Base-by-base conservation (phyloP, 2,888 invertebrate genomes). In the Galeopsomyia nigrocyanea region DNA sequence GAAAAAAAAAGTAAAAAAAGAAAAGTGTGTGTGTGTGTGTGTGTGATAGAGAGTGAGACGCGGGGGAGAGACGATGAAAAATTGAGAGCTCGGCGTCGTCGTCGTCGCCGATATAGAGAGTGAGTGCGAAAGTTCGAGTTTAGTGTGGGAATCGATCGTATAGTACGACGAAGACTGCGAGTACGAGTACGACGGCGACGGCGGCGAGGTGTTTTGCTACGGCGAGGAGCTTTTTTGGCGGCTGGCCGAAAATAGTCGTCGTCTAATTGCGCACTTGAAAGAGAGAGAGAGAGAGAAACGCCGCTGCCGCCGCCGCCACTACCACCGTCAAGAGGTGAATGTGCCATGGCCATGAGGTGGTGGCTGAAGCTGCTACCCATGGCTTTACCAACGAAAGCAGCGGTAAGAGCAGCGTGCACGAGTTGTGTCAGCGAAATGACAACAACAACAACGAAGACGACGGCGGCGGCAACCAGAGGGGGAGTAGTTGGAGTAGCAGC, bases 81-180 rank as follows among this genome's bases (percentile, higher is more conserved):
- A 39, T 39, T 39, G 53, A 61, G 51, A 16, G 53, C 17, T 16
- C 19, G 57, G 9, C 13, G 31, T 13, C 21, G 14, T 17, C 21
- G 22, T 16, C 13, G 22, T 9, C 49, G 16, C 3, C 58, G 39
- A 39, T 1, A 13, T 19, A 17, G 53, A 19, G 31, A 26, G 17
- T 14, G 64, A 21, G 69, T 19, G 49, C 0, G 21, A 50, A 50
- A 47, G 57, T 77, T 75, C n/a, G n/a, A n/a, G n/a, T n/a, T n/a
- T n/a, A 71, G 69, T 82, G 77, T 80, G 82, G 78, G 79, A 13
- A 39, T 39, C 39, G 39, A 39, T 39, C 5, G 39, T 39, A 78
- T 79, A 66, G 73, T 67, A 77, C 17, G 55, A 26, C 22, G 46
- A 22, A 47, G 77, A 67, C 76, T 71, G 63, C 79, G 78, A 71